These are phyloP conservation scores for Dynastes hyllus DNA, from an alignment of 2,888 invertebrate species.

Conservation along the genomic window DNA sequence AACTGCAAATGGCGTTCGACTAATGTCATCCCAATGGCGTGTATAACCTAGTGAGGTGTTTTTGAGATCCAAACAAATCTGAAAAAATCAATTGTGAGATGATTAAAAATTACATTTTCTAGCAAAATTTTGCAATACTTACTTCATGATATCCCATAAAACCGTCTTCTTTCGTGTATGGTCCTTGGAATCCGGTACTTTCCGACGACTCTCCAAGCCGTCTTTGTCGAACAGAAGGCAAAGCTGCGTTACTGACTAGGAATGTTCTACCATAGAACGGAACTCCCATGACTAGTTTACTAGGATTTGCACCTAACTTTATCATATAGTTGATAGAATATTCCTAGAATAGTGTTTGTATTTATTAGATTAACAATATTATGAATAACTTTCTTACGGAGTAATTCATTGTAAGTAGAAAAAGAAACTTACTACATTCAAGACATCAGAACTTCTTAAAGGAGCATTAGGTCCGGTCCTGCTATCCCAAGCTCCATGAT, in stretches of 20 bases:
- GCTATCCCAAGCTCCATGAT: conserved; percentile 89
- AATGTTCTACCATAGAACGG: conserved; percentile 91
- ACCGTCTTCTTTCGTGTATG: conserved; percentile 85
- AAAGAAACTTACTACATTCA: conserved; percentile 79
- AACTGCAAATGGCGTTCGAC: conserved; percentile 78
- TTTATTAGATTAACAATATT: neutral
- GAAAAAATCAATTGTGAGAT: conserved; percentile 57
- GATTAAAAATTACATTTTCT: neutral
- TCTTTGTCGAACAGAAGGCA: conserved; percentile 61
- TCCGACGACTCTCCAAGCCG: conserved; percentile 75
- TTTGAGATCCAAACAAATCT: conserved; percentile 79
- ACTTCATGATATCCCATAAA: conserved; percentile 94
- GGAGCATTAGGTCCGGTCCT: conserved; percentile 87
- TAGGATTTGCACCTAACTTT: conserved; percentile 81
- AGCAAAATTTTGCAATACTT: conserved; percentile 52
- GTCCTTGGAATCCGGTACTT: conserved; percentile 82
- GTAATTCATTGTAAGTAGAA: neutral
- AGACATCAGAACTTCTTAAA: conserved; percentile 75
- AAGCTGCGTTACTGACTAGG: conserved; percentile 71
- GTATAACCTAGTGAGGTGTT: conserved; percentile 76
- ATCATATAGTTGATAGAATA: conserved; percentile 85
- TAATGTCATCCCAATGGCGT: conserved; percentile 80
- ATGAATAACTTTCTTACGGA: neutral
- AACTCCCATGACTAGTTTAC: conserved; percentile 87
- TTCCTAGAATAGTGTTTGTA: conserved; percentile 73